Conservation (phyloP, 2,888 invertebrate genomes). For the Mesorhabditis spiculigera region DNA sequence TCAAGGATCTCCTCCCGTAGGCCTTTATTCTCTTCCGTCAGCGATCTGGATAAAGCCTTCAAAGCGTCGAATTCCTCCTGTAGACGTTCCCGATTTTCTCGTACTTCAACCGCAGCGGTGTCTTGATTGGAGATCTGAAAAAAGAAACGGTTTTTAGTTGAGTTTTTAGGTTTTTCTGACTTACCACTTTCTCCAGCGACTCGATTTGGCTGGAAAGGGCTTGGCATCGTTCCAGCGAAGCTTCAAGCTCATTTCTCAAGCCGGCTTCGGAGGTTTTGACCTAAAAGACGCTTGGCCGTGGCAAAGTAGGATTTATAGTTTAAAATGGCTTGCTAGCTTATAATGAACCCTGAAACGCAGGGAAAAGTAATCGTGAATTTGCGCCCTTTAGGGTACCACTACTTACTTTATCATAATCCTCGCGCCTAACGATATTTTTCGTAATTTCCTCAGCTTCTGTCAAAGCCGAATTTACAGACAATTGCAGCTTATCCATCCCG, state of each 20-base stretch:
- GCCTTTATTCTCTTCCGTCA: constrained; percentile 3
- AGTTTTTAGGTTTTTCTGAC: not conserved
- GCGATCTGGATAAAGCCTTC: not conserved
- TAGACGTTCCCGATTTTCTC: not conserved
- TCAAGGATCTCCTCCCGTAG: constrained; percentile 5
- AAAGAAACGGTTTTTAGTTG: too few relatives aligned
- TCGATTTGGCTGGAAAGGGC: not conserved
- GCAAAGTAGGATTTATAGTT: not conserved
- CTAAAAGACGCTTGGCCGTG: not conserved
- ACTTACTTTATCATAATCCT: constrained; percentile 3
- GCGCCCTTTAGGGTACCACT: not conserved
- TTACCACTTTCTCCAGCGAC: not conserved
- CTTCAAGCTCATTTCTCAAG: not conserved
- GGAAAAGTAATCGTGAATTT: too few relatives aligned
- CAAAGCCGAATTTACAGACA: not conserved
- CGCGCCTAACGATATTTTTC: not conserved
- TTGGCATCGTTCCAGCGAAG: not conserved
- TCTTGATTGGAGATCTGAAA: not conserved
- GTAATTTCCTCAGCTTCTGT: not conserved
- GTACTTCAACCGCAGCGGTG: not conserved
- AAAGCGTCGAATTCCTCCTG: not conserved
- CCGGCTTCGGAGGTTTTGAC: not conserved
- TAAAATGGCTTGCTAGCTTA: too few relatives aligned
- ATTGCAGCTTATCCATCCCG: not conserved
- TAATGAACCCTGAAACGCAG: too few relatives aligned